Percentiles rank a stretch among this genome's conserved stretches.
These are phyloP conservation scores for Drosophila nebulosa DNA, from an alignment of 1,140 invertebrate species.

Conservation along the genomic window DNA sequence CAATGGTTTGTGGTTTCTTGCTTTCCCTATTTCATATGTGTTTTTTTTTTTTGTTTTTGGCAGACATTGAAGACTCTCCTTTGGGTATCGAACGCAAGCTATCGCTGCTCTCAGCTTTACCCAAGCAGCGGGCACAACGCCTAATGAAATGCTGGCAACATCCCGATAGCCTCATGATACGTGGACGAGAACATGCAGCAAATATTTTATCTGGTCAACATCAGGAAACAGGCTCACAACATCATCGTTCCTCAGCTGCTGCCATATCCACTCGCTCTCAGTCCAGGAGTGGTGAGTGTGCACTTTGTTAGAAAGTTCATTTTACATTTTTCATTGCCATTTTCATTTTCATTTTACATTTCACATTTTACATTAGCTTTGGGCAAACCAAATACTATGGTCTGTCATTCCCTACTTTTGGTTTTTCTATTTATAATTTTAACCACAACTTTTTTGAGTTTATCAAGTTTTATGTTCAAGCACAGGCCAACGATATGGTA, in stretches of 20 bases:
- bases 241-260: conserved; percentile 36
- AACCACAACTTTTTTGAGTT: conserved; percentile 48
- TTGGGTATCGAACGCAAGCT: conserved; percentile 86
- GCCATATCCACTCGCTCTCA: conserved; percentile 49
- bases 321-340: conserved; percentile 23
- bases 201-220: conserved; percentile 88
- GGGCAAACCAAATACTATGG: conserved; percentile 52
- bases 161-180: conserved; percentile 88
- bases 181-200: conserved; percentile 89
- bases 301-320: neutral
- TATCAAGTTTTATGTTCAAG: conserved; percentile 38
- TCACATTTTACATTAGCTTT: conserved; percentile 40
- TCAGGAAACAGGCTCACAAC: conserved; percentile 64
- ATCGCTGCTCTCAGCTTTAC: conserved; percentile 87
- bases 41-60: conserved; percentile 12
- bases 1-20: conserved; percentile 35
- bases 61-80: conserved; percentile 87
- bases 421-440: conserved; percentile 65
- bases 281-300: conserved; percentile 47
- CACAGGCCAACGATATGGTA: conserved; percentile 37
- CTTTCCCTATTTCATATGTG: too few relatives aligned
- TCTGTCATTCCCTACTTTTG: conserved; percentile 63
- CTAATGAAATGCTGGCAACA: conserved; percentile 89
- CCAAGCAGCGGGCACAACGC: conserved; percentile 88
- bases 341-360: conserved; percentile 13